A percentile compares a stretch with the other conserved stretches of the same genome.
These are phyloP conservation scores for Paguma larvata DNA, from an alignment of 2,797 vertebrate species.

Conservation along the genomic window DNA sequence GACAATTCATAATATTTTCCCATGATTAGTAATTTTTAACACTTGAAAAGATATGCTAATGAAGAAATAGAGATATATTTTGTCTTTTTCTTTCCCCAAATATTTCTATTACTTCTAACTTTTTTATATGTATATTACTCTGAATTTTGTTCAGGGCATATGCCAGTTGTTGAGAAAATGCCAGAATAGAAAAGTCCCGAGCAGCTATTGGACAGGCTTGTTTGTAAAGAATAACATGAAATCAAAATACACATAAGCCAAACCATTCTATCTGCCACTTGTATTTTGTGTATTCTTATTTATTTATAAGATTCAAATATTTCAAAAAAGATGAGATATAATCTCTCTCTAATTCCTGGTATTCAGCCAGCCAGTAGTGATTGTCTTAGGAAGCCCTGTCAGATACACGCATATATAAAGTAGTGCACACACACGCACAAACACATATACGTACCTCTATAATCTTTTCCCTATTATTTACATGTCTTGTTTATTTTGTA, in stretches of 20 bases:
- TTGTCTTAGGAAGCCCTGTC: neutral
- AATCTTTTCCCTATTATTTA: neutral
- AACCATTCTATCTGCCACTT: neutral
- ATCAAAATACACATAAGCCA: neutral
- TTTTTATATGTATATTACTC: neutral
- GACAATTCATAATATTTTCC: neutral
- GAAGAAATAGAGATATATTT: neutral
- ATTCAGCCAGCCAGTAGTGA: neutral
- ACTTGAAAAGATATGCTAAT: neutral
- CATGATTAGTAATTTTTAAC: neutral
- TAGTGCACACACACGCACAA: fast-evolving
- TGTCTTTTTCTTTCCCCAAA: neutral
- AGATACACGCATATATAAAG: neutral
- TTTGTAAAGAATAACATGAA: neutral
- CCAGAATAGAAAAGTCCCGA: neutral
- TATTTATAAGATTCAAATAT: neutral
- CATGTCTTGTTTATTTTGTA: neutral
- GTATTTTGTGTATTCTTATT: neutral
- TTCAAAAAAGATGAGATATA: neutral
- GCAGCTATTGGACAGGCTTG: neutral
- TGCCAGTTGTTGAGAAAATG: neutral
- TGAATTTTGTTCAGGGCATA: neutral
- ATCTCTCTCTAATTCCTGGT: neutral
- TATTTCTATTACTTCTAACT: neutral
- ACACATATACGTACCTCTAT: too few relatives aligned